Evolutionary conservation across 2,797 vertebrate genomes (phyloP).

Genomic region (Paedocypris micromegethes): DNA sequence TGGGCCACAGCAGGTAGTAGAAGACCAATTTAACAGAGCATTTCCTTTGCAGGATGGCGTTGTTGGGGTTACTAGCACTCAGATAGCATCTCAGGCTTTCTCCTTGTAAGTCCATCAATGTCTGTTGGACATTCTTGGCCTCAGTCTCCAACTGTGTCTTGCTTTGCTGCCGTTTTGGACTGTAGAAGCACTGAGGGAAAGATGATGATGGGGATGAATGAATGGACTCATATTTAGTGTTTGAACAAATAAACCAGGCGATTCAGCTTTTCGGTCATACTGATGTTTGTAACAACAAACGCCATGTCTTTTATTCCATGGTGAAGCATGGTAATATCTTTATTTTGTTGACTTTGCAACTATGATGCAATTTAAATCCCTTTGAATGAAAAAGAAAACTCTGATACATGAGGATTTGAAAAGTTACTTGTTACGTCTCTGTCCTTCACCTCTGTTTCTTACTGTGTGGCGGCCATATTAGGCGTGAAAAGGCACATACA

Average conservation of each 20-base stretch:
- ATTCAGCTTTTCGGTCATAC: not conserved
- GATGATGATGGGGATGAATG: not conserved
- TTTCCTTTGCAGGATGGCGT: slow-evolving; percentile 65
- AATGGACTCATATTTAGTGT: not conserved
- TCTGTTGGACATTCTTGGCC: slow-evolving; percentile 61
- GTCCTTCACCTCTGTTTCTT: no score
- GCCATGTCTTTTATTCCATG: no score
- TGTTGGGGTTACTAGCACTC: slow-evolving; percentile 54
- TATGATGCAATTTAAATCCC: no score
- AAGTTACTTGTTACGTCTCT: no score
- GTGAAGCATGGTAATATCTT: no score
- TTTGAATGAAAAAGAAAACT: no score
- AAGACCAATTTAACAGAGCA: slow-evolving; percentile 58
- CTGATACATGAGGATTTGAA: no score
- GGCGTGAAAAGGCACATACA: no score
- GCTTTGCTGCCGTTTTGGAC: slow-evolving; percentile 71
- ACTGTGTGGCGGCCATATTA: no score
- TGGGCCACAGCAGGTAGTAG: slow-evolving; percentile 74
- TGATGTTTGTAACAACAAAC: not conserved
- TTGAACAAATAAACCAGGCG: not conserved
- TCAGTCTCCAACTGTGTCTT: slow-evolving; percentile 58
- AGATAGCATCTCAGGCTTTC: slow-evolving; percentile 60
- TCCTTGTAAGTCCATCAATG: slow-evolving; percentile 54
- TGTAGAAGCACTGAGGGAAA: slow-evolving; percentile 76
- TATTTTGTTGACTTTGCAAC: no score